Conservation (phyloP, 2,888 invertebrate species). For the Mesorhabditis sp. region DNA sequence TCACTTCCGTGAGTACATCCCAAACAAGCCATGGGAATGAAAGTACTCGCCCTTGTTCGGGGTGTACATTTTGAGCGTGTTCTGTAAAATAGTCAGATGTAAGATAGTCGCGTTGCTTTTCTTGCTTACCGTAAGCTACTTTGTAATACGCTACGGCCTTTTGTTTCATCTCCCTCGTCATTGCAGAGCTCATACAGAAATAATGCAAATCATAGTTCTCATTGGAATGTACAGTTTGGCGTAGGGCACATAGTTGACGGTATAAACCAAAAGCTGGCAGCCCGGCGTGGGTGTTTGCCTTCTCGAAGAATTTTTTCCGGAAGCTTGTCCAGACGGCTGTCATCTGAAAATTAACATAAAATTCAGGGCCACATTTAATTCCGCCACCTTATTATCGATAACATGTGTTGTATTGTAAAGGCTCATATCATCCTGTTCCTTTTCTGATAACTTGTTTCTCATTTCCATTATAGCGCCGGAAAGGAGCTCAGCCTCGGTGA, state of each 20-base stretch:
- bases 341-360: too few relatives aligned
- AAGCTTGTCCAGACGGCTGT: too few relatives aligned
- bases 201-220: constrained; percentile 16
- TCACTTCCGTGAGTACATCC: constrained; percentile 37
- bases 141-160: constrained; percentile 41
- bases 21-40: constrained; percentile 49
- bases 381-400: constrained; percentile 48
- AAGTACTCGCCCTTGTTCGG: constrained; percentile 13
- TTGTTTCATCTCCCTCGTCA: constrained; percentile 16
- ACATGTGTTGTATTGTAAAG: constrained; percentile 42
- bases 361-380: constrained; percentile 12
- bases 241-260: too few relatives aligned
- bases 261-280: too few relatives aligned
- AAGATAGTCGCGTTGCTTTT: background rate
- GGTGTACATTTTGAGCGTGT: constrained; percentile 11
- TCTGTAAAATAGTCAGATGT: constrained; percentile 9
- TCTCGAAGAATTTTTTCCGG: too few relatives aligned
- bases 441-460: constrained; percentile 47
- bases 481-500: constrained; percentile 49
- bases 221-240: background rate
- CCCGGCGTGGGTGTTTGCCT: too few relatives aligned
- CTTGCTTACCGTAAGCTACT: constrained; percentile 28
- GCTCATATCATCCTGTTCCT: constrained; percentile 55
- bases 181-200: constrained; percentile 16
- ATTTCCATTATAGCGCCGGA: constrained; percentile 41